Percentiles rank a stretch among this genome's conserved stretches.
Conservation (phyloP, 2,888 invertebrate genomes). For the Lasioglossum villosulum region DNA sequence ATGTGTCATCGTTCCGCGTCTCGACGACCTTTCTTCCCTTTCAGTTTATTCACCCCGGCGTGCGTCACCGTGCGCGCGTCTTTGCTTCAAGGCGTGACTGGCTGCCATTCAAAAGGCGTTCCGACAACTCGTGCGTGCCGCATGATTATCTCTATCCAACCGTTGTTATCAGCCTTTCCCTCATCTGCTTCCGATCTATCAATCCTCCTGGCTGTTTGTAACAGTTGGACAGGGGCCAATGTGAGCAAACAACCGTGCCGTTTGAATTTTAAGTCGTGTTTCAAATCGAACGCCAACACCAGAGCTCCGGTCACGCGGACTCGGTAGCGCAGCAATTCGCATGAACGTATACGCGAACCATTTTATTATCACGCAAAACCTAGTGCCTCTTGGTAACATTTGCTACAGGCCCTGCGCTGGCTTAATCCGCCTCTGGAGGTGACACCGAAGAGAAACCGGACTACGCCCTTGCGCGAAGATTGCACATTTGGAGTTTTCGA, state of each 20-base stretch:
- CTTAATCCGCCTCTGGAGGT: not conserved
- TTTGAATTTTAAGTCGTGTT: not conserved
- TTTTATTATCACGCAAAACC: too few relatives aligned
- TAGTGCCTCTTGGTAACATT: too few relatives aligned
- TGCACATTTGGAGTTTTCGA: too few relatives aligned
- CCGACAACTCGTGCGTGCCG: conserved; percentile 32
- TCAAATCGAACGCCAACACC: not conserved
- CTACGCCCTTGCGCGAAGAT: too few relatives aligned
- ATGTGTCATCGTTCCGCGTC: conserved; percentile 31
- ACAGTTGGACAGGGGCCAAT: not conserved
- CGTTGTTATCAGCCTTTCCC: not conserved
- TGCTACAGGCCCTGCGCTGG: too few relatives aligned
- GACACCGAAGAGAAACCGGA: not conserved
- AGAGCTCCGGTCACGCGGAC: too few relatives aligned
- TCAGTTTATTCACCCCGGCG: conserved; percentile 67
- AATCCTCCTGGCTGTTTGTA: not conserved
- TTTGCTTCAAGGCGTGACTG: conserved; percentile 69
- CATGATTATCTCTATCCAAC: conserved; percentile 30
- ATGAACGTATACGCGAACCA: too few relatives aligned
- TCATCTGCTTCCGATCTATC: conserved; percentile 10
- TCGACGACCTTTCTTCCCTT: conserved; percentile 54
- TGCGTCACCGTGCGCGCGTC: conserved; percentile 70
- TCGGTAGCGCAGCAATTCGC: not conserved
- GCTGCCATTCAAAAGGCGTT: conserved; percentile 66
- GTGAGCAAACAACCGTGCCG: too few relatives aligned